Conservation (phyloP, 2,113 vertebrate species). For the Cyprinodon tularosa region DNA sequence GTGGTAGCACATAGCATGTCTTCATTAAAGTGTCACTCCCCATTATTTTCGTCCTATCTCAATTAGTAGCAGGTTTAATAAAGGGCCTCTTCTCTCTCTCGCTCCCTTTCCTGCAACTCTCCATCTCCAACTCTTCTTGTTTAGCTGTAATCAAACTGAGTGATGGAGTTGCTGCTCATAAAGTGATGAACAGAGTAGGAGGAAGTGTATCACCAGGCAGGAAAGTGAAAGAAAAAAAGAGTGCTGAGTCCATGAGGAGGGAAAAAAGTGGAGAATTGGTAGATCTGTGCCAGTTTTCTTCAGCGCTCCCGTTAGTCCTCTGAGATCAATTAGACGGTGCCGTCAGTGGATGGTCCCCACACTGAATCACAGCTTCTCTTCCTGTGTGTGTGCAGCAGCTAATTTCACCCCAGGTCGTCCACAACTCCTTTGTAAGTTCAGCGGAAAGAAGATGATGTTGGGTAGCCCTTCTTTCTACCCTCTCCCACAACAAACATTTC, state of each 20-base stretch:
- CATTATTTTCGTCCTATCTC: conserved; percentile 85
- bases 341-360: conserved; percentile 70
- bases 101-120: conserved; percentile 50
- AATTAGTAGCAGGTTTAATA: conserved; percentile 86
- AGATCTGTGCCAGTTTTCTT: conserved; percentile 55
- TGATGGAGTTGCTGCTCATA: conserved; percentile 54
- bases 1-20: conserved; percentile 79
- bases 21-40: conserved; percentile 87
- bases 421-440: conserved; percentile 50
- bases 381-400: conserved; percentile 19
- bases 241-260: conserved; percentile 29
- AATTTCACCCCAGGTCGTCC: conserved; percentile 66
- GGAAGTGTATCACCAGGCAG: conserved; percentile 25
- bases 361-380: conserved; percentile 66
- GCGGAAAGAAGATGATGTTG: conserved; percentile 51
- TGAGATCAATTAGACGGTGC: conserved; percentile 84
- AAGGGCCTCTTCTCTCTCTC: conserved; percentile 71
- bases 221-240: conserved; percentile 21
- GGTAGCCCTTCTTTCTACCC: conserved; percentile 37
- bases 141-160: conserved; percentile 60
- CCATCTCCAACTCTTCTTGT: conserved; percentile 51
- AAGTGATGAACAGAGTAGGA: conserved; percentile 47
- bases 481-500: background rate
- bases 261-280: conserved; percentile 33
- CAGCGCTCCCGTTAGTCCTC: conserved; percentile 72